Evolutionary conservation across 2,797 vertebrate species (phyloP), one percentile per base, ranked within the genome.

Genomic region (Darevskia mixta): DNA sequence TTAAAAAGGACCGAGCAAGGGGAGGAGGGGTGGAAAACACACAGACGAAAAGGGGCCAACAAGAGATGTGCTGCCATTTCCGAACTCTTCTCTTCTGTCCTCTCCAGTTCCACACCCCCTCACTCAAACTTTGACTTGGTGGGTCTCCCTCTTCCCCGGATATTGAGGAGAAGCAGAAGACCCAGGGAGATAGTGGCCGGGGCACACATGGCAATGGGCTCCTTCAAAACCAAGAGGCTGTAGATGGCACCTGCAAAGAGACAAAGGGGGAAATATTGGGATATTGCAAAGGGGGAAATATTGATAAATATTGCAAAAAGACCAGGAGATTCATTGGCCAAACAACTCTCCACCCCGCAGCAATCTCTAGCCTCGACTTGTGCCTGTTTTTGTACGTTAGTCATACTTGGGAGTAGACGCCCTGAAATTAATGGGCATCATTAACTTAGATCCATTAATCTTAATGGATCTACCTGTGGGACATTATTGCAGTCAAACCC

Each of bases 81-180:
- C 13, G 13, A 55, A 55, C 13, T 17, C 0, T 64, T 66, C 67
- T 80, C 72, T 27, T 32, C 41, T 55, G 49, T 17, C 13, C 67
- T 15, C 41, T 66, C 32, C 25, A 82, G 27, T 17, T 87, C 72
- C 0, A 0, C 5, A 45, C 11, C 49, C 1, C 0, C 3, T 96
- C 92, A 96, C 86, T 96, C 87, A 1, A 90, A 91, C 35, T 96
- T 96, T 75, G 92, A 20, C 88, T 95, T 95, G 45, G 87, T 3
- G 8, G 73, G 75, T 0, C 41, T 79, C 0, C 79, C 92, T 27
- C 92, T 43, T n/a, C 95, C 95, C 0, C 94, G 95, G 69, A 97
- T 88, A 86, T 96, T 96, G 92, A 98, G 95, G 89, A 98, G 94
- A 88, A 97, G 91, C 88, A 98, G 95, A 32, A 97, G 94, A 17